Base-by-base conservation (phyloP, 2,113 vertebrate species). In the Calyptommatus sinebrachiatus region DNA sequence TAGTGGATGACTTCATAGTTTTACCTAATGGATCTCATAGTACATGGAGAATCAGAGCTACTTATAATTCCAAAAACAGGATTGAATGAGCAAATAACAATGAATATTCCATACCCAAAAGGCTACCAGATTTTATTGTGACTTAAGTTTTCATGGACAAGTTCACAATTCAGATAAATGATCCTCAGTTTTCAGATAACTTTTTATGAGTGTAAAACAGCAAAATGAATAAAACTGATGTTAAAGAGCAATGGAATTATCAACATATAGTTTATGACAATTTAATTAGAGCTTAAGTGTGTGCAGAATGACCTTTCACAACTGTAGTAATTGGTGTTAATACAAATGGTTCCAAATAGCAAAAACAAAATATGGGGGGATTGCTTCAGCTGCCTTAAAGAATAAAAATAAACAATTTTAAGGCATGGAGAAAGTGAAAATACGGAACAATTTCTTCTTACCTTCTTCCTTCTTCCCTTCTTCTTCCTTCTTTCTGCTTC, bases 381-480 rank as follows among this genome's bases (percentile, higher is more conserved):
- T 9, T 69, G 29, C 67, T 10, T 35, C 67, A 11, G 31, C 31
- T 69, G 20, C 20, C 67, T 41, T 29, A 69, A 69, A 72, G 28
- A 66, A 18, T 66, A 1, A 57, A 24, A 62, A 35, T 73, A 48
- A 83, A 14, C 81, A 83, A 66, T 41, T 12, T 63, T 10, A n/a
- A 73, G 71, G 62, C 82, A 57, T 57, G 53, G 45, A 83, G 86
- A 50, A 31, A 87, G 31, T 78, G 73, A 46, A 66, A 53, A 66
- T 80, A 80, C 65, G 87, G 90, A 90, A 88, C 70, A 65, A n/a
- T n/a, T n/a, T n/a, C n/a, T n/a, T 41, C 35, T 41, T 41, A 2
- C 5, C 5, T 5, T 41, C 5, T 5, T 41, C 5, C 35, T 41
- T 41, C 35, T n/a, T n/a, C 5, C 5, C 35, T 41, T 41, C 35